Conservation (phyloP, 2,113 vertebrate species). For the Ailuropoda melanoleuca region DNA sequence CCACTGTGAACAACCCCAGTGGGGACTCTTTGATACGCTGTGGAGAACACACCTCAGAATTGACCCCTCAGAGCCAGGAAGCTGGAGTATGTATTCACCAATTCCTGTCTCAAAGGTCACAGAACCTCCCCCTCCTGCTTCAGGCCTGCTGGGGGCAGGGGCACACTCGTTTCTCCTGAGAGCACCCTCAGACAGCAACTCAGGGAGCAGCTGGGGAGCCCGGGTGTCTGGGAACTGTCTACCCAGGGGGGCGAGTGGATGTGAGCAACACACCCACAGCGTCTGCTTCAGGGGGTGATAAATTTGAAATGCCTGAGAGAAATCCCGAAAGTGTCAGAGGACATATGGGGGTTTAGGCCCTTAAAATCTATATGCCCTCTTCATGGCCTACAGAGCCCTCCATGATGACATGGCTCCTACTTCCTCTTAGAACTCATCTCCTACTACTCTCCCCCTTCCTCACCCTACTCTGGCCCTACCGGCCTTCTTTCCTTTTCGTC, state of each 20-base stretch:
- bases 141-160: background rate
- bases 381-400: background rate
- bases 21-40: background rate
- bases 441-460: background rate
- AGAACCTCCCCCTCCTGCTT: background rate
- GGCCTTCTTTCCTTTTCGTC: background rate
- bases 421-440: background rate
- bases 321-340: background rate
- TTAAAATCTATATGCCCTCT: background rate
- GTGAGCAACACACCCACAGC: no score
- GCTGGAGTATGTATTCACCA: background rate
- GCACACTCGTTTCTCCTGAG: background rate
- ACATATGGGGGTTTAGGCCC: background rate
- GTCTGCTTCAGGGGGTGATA: background rate
- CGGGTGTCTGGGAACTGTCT: background rate
- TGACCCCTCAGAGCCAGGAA: background rate
- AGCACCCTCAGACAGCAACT: background rate
- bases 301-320: background rate
- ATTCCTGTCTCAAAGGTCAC: background rate
- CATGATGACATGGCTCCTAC: rapidly evolving
- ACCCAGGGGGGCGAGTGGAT: background rate
- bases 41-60: background rate
- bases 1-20: background rate
- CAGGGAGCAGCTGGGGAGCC: background rate
- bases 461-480: background rate